These are phyloP conservation scores for Petrosia ficiformis DNA, from an alignment of 37 sponge, comb jelly and placozoan genomes.

Conservation along the genomic window DNA sequence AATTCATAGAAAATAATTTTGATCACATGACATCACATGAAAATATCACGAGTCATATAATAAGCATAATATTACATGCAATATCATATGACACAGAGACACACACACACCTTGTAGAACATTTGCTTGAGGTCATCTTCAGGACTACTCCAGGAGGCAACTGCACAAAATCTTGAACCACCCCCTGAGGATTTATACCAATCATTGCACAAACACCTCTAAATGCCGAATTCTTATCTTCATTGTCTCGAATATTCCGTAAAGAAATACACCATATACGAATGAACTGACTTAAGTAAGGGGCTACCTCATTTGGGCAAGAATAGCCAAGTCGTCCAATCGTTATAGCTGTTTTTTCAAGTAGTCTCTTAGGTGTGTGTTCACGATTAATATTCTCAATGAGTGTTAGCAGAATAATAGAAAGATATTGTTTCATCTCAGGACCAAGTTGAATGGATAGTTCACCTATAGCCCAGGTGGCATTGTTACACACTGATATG, in stretches of 20 bases:
- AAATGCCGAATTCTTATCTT: slow-evolving; percentile 99
- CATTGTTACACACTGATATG: slow-evolving; percentile 97
- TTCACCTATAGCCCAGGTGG: slow-evolving; percentile 99
- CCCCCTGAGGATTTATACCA: slow-evolving; percentile 81
- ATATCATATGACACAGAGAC: no score
- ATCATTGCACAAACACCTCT: slow-evolving; percentile 97
- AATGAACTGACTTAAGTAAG: slow-evolving; percentile 84
- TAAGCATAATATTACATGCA: no score
- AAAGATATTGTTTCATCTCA: slow-evolving; percentile 74
- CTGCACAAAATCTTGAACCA: slow-evolving; percentile 88
- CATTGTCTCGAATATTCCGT: slow-evolving; percentile 97
- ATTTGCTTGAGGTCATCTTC: slow-evolving; percentile 85
- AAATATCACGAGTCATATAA: no score
- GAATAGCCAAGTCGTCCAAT: slow-evolving; percentile 91
- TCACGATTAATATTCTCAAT: slow-evolving; percentile 91
- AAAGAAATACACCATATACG: slow-evolving; percentile 90
- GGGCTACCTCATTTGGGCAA: slow-evolving; percentile 91
- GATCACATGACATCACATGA: no score
- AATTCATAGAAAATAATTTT: no score
- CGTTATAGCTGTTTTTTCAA: slow-evolving; percentile 99
- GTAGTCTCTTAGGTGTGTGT: slow-evolving; percentile 91
- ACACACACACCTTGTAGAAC: slow-evolving; percentile 76
- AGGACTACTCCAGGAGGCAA: slow-evolving; percentile 94
- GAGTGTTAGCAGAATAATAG: slow-evolving; percentile 67
- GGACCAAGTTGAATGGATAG: slow-evolving; percentile 85